These are phyloP conservation scores for Phalacrocorax pelagicus DNA, from an alignment of 2,113 vertebrate genomes.

Conservation along the genomic window DNA sequence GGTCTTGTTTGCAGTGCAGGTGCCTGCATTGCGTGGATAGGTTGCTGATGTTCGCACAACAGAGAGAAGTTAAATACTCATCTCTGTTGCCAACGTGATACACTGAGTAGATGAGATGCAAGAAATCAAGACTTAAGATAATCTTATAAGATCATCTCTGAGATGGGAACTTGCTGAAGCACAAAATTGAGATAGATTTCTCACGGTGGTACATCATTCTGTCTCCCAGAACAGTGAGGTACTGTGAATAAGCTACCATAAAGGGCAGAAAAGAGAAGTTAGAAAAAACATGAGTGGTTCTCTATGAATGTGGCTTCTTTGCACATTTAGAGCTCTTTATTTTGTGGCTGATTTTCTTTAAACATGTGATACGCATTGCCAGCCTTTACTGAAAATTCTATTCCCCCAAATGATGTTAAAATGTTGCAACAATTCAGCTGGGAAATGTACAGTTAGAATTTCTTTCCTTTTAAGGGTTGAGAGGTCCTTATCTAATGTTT, in stretches of 20 bases:
- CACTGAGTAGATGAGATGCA: background rate
- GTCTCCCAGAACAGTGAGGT: background rate
- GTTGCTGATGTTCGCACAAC: background rate
- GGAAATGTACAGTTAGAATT: slow-evolving; percentile 41
- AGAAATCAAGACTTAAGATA: background rate
- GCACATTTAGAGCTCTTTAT: background rate
- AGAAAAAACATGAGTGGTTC: background rate
- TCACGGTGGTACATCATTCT: background rate
- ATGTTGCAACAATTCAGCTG: slow-evolving; percentile 34
- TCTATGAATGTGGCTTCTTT: background rate
- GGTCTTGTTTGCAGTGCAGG: background rate
- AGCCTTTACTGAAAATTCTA: slow-evolving; percentile 28
- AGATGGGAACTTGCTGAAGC: background rate
- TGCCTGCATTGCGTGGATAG: background rate
- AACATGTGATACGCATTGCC: background rate
- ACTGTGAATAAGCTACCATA: background rate
- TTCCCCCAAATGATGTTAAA: slow-evolving; percentile 52
- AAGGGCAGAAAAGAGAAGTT: background rate
- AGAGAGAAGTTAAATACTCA: background rate
- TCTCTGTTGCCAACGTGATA: background rate
- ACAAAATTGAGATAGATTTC: background rate
- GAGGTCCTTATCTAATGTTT: slow-evolving; percentile 62
- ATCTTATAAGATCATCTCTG: background rate
- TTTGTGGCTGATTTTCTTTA: slow-evolving; percentile 18
- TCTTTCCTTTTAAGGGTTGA: slow-evolving; percentile 50